phyloP scores from a whole-genome alignment of 2,888 invertebrate genomes.

The Ectemnius lituratus region DNA sequence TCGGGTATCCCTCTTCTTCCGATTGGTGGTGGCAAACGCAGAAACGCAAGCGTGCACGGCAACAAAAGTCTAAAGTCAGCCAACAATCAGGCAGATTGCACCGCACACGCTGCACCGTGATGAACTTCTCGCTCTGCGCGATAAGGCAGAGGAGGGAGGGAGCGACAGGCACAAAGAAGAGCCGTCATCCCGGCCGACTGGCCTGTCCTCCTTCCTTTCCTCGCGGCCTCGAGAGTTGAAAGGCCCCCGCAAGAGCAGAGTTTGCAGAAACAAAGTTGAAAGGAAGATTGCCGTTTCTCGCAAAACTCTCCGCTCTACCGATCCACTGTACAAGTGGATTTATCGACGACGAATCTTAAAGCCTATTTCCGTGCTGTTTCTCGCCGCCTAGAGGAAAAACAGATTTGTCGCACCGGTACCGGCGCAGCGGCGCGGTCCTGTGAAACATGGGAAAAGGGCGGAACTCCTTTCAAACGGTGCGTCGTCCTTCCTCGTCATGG shows the following conservation, averaged over 20 bases:
- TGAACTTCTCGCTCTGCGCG: neutral
- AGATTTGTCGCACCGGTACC: slow-evolving; percentile 11
- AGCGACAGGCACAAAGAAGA: slow-evolving; percentile 70
- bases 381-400: neutral
- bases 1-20: slow-evolving; percentile 6
- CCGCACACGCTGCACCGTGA: too few species aligned
- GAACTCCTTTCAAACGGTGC: slow-evolving; percentile 7
- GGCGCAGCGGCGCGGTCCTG: slow-evolving; percentile 8
- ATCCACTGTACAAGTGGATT: too few species aligned
- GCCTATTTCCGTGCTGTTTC: too few species aligned
- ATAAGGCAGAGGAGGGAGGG: slow-evolving; percentile 57
- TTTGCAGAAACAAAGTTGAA: neutral
- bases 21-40: too few species aligned
- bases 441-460: slow-evolving; percentile 10
- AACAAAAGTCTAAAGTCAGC: too few species aligned
- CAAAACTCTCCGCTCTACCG: too few species aligned
- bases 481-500: neutral
- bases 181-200: slow-evolving; percentile 67
- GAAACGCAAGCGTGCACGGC: too few species aligned
- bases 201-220: slow-evolving; percentile 63
- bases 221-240: slow-evolving; percentile 32
- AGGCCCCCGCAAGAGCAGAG: neutral
- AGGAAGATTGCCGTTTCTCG: too few species aligned
- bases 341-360: too few species aligned
- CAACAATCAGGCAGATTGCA: too few species aligned